A percentile compares a stretch with the other conserved stretches of the same genome.
These are phyloP conservation scores for Andrena trimmerana DNA, from an alignment of 2,888 invertebrate genomes.

Conservation along the genomic window DNA sequence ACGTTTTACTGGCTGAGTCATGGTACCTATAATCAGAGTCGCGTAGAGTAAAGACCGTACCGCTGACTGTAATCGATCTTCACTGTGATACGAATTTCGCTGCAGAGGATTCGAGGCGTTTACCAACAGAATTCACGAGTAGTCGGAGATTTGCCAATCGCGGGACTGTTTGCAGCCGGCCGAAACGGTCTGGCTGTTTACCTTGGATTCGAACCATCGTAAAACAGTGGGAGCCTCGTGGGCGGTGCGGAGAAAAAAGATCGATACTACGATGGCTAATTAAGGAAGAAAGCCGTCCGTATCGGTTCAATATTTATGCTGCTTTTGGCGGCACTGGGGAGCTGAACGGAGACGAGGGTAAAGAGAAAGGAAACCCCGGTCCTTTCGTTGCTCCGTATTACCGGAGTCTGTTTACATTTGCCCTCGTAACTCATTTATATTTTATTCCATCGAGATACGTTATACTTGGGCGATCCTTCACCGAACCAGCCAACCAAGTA, in stretches of 20 bases:
- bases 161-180: constrained; percentile 21
- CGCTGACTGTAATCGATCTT: background rate
- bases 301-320: constrained; percentile 55
- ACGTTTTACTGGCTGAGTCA: too few species aligned
- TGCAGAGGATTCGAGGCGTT: background rate
- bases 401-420: background rate
- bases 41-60: background rate
- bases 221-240: constrained; percentile 19
- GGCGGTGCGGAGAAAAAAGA: constrained; percentile 7
- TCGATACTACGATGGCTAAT: constrained; percentile 47
- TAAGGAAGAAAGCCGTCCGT: constrained; percentile 42
- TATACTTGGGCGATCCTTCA: background rate
- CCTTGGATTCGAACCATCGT: constrained; percentile 13
- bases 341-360: background rate
- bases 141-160: constrained; percentile 16
- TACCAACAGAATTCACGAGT: background rate
- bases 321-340: background rate
- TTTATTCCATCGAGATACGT: background rate
- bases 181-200: constrained; percentile 8
- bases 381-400: background rate
- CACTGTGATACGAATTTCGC: background rate
- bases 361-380: background rate
- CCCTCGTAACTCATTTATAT: constrained; percentile 22
- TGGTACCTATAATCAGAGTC: too few species aligned
- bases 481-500: constrained; percentile 28